phyloP scores from a whole-genome alignment of 2,113 vertebrate species.

The Ovibos moschatus region DNA sequence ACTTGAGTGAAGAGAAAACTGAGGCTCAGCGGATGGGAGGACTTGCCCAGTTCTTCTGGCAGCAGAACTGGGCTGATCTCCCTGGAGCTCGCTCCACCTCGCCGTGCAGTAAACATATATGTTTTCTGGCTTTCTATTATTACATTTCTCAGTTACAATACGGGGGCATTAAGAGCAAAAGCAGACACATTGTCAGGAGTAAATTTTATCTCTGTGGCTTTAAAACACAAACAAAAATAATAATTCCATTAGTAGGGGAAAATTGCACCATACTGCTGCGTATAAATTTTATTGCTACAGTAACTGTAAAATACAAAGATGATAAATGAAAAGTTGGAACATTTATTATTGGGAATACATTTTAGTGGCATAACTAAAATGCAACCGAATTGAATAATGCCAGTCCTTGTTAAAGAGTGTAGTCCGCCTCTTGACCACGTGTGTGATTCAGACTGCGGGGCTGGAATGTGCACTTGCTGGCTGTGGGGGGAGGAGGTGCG shows the following conservation, averaged over 20 bases:
- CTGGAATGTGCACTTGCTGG: background rate
- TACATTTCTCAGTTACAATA: background rate
- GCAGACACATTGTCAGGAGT: constrained; percentile 49
- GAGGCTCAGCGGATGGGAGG: background rate
- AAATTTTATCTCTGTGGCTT: constrained; percentile 69
- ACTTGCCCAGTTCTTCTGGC: background rate
- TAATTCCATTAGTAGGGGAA: constrained; percentile 71
- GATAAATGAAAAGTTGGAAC: constrained; percentile 69
- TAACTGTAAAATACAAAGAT: constrained; percentile 69
- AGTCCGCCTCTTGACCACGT: background rate
- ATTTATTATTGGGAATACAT: constrained; percentile 62
- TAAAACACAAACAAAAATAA: constrained; percentile 70
- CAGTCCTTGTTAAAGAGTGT: constrained; percentile 54
- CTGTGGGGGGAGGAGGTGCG: accelerated
- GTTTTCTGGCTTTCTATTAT: background rate
- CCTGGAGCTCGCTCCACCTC: background rate
- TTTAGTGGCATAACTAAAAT: constrained; percentile 68
- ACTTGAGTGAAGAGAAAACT: background rate
- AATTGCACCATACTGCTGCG: constrained; percentile 57
- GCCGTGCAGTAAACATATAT: background rate
- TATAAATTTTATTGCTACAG: constrained; percentile 73
- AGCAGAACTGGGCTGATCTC: background rate
- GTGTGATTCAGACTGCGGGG: background rate
- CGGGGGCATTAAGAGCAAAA: constrained; percentile 52
- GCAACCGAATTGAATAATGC: constrained; percentile 57